Base-by-base conservation (phyloP, 2,888 invertebrate genomes). In the Leptopterna dolabrata region DNA sequence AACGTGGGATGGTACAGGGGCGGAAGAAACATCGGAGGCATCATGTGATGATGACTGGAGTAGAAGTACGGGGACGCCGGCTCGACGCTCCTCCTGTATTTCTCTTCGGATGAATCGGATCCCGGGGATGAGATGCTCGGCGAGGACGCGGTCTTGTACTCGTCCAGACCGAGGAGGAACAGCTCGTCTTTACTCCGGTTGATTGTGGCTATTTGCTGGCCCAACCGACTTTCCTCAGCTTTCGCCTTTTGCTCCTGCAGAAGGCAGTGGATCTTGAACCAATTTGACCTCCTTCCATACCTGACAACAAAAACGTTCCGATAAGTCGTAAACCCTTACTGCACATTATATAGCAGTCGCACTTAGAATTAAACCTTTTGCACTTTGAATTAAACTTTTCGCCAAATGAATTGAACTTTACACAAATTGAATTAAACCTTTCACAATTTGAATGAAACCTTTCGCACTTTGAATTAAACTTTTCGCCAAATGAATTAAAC, bases 211-310 rank as follows among this genome's bases (percentile, higher is more conserved):
- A 89, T 86, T 87, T 89, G 89, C 41, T 87, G 87, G 29, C 87
- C 88, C 19, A 89, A 76, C 45, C 89, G 80, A 63, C 87, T 82
- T 55, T 88, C 89, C 4, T 87, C 85, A n/a, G 88, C 87, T 51
- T 89, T 89, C 70, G 89, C 87, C 45, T 88, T 91, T 24, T 92
- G 91, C 90, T 97, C 96, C 92, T 97, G 96, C 0, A 97, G 94
- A 2, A 97, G 93, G 91, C 97, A 97, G 91, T 97, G 97, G 90
- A 97, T 97, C 92, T 97, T 97, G 93, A 97, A 97, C 97, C 97
- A 97, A 92, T 97, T 97, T 80, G 97, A 97, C 82, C 97, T 93
- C 43, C 97, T 93, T 0, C 97, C 97, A 91, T 97, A 97, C 84
- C 87, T 86, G 24, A 7, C 13, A 73, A 76, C 27, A 9, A 70